A percentile compares a stretch with the other conserved stretches of the same genome.
phyloP scores from a whole-genome alignment of 2,888 invertebrate genomes.

The Mimachlamys varia region DNA sequence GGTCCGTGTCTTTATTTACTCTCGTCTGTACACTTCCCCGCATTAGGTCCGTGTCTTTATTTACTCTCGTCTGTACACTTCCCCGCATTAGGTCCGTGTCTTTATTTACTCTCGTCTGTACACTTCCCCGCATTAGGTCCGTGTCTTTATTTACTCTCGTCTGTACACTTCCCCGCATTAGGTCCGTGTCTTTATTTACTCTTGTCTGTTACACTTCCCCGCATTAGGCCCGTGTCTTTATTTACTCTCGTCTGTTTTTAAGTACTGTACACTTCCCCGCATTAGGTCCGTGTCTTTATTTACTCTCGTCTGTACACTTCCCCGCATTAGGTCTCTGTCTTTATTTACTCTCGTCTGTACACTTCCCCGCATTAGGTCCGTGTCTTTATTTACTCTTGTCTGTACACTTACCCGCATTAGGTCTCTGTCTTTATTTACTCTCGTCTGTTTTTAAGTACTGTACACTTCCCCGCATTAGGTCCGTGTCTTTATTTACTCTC shows the following conservation, averaged over 20 bases:
- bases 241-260: neutral
- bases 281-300: neutral
- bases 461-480: too few species aligned
- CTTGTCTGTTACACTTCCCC: neutral
- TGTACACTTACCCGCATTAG: too few species aligned
- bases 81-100: too few species aligned
- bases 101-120: neutral
- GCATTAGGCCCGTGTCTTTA: too few species aligned
- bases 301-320: neutral
- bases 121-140: too few species aligned
- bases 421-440: neutral
- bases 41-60: neutral
- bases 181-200: neutral
- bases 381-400: neutral
- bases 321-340: too few species aligned
- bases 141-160: neutral
- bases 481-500: neutral
- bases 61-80: neutral
- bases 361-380: too few species aligned
- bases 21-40: too few species aligned
- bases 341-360: neutral
- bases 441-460: neutral
- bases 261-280: neutral
- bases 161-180: too few species aligned
- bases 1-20: neutral